Conservation (phyloP, 2,113 vertebrate genomes). For the Rhombomys opimus region DNA sequence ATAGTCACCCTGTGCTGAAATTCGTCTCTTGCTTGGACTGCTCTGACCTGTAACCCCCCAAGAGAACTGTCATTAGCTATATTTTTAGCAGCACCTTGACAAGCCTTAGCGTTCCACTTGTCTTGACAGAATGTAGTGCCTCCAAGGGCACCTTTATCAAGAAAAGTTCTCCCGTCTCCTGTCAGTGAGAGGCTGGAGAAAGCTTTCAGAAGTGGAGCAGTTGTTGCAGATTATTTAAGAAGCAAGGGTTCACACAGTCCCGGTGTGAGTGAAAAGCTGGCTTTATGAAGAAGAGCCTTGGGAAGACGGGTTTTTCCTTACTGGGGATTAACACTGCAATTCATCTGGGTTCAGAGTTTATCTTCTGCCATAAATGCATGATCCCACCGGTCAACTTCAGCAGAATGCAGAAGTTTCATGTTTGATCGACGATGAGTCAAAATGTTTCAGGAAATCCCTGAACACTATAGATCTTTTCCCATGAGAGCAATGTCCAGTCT, state of each 20-base stretch:
- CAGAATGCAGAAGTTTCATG: not conserved
- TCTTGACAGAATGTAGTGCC: not conserved
- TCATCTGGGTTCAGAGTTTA: not conserved
- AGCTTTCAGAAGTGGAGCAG: not conserved
- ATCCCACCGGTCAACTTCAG: not conserved
- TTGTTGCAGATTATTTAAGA: constrained; percentile 14
- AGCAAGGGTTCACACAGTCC: not conserved
- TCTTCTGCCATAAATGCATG: not conserved
- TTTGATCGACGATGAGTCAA: not conserved
- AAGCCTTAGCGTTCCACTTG: not conserved
- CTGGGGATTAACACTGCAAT: not conserved
- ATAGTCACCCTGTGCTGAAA: not conserved
- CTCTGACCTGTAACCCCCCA: not conserved
- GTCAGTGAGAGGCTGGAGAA: not conserved
- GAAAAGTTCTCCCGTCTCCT: not conserved
- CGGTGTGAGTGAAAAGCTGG: not conserved
- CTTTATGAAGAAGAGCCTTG: not conserved
- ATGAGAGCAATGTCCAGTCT: not conserved
- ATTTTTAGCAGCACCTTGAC: constrained; percentile 51
- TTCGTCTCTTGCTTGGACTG: not conserved
- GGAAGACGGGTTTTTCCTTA: constrained; percentile 2
- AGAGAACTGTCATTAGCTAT: not conserved
- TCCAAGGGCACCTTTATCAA: not conserved
- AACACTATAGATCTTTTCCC: not conserved
- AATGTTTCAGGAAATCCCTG: not conserved